Evolutionary conservation across 2,113 vertebrate species (phyloP), one percentile per base, ranked within the genome.

Genomic region (Scophthalmus maximus): DNA sequence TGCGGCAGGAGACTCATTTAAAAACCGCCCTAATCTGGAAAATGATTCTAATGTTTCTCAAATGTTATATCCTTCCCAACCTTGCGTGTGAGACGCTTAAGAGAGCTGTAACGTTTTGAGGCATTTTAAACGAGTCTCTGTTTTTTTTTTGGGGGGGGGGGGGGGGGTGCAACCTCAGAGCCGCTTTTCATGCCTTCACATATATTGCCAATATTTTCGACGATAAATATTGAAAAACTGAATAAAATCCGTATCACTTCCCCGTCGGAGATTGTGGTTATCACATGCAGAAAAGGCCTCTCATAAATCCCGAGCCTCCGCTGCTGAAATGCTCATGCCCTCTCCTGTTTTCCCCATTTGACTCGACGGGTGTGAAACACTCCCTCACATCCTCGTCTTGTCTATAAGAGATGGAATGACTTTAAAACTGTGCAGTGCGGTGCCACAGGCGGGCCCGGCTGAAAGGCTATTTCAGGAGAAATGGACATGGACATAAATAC

Each of bases 21-120:
- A 89, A 91, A 87, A 91, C 86, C 87, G 66, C 87, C 88, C 86
- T 91, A 90, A 90, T 93, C 92, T 90, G 89, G 89, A 89, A 92
- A 90, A 93, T 89, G 87, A 89, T 92, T 89, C 89, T 91, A 91
- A 89, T 90, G 91, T 92, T 90, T 92, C 85, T 91, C 91, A 92
- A 89, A 92, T 88, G 89, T 91, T 92, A 92, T 92, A 90, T 89
- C 86, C 86, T 91, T 78, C 42, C 78, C 85, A 84, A 88, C 84
- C 82, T 87, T 85, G 90, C 83, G 76, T 79, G 87, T 75, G 86
- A 83, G 73, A 80, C 42, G 74, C 85, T 88, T 73, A 88, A 79
- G 83, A 83, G 80, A 73, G 77, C 74, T 36, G 75, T 75, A 81
- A 84, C 81, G 63, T 85, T 89, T 89, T 80, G 69, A 90, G 70